Percentiles rank a stretch among this genome's conserved stretches.
Conservation (phyloP, 2,113 vertebrate species). For the Pholis gunnellus region DNA sequence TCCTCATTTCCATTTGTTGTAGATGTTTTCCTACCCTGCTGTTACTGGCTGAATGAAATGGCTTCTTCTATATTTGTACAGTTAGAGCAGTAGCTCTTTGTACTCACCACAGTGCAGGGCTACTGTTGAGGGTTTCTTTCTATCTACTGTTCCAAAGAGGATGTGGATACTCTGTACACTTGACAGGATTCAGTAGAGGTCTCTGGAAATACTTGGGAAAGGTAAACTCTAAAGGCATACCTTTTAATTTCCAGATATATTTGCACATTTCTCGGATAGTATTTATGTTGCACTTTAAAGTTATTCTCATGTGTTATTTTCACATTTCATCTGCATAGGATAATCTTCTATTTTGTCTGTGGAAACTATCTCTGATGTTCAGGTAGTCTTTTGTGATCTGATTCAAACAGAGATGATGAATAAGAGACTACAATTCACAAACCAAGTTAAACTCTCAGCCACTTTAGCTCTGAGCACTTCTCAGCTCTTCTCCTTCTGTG, state of each 20-base stretch:
- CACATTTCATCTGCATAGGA: constrained; percentile 3
- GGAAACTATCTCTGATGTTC: constrained; percentile 16
- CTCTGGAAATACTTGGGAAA: constrained; percentile 43
- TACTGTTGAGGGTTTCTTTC: constrained; percentile 18
- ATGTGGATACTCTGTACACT: constrained; percentile 26
- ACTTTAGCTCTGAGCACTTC: constrained; percentile 14
- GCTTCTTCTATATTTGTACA: constrained; percentile 11
- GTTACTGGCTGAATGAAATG: constrained; percentile 24
- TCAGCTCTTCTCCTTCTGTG: constrained; percentile 28
- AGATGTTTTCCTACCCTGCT: constrained; percentile 31
- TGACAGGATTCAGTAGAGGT: constrained; percentile 21
- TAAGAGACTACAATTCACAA: constrained; percentile 32
- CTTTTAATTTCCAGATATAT: constrained; percentile 6
- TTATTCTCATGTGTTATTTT: not conserved
- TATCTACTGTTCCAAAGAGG: constrained; percentile 17
- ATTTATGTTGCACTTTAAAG: not conserved
- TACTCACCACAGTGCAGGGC: not conserved
- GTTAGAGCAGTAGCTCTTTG: constrained; percentile 21
- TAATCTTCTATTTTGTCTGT: constrained; percentile 14
- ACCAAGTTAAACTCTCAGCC: constrained; percentile 19
- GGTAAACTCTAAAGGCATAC: constrained; percentile 49
- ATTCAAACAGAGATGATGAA: constrained; percentile 48
- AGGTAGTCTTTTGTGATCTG: constrained; percentile 19
- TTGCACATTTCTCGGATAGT: not conserved
- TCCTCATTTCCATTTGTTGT: constrained; percentile 77